Evolutionary conservation across 1,140 invertebrate genomes (phyloP), one percentile per base, ranked within the genome.

Genomic region (Magallana gigas): DNA sequence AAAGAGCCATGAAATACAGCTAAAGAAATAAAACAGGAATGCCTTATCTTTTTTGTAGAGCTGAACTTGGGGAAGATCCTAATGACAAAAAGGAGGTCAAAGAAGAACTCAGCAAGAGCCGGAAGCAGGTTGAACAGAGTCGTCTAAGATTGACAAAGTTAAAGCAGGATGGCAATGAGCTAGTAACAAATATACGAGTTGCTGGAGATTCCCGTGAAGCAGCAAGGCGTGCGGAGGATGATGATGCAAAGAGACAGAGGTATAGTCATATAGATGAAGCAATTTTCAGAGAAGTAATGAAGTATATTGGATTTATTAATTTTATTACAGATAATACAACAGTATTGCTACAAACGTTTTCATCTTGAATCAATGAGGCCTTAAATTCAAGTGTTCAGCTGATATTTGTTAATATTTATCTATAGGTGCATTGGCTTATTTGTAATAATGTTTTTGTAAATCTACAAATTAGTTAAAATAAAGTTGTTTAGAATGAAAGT

Each of bases 141-240:
- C 90, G 94, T 56, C 89, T 91, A 18, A 87, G 94, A 23, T 87
- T 95, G 14, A 93, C 91, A 14, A 95, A 95, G 87, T 87, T 95
- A 2, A 91, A 92, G 58, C 90, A 92, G 81, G 95, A 95, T 93
- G 94, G 94, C 23, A 92, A 93, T 85, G 94, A 95, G 85, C 88
- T 95, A 18, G 94, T 95, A 9, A 94, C 94, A 12, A 95, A 94
- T 85, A 93, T 95, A 18, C 90, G 94, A n/a, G 93, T 95, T 16
- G 94, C 94, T 71, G 93, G 93, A 5, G 94, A 95, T 92, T 91
- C 94, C 0, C 89, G 94, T 57, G 95, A 95, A 83, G 90, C 92
- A n/a, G 82, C 88, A 12, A 85, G 94, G 48, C 83, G 95, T 84
- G 90, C 90, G 68, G 91, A 94, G 71, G 94, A 95, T 85, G 94